Percentiles rank a stretch among this genome's conserved stretches.
phyloP scores from a whole-genome alignment of 1,140 invertebrate species.

The Halictus rubicundus region DNA sequence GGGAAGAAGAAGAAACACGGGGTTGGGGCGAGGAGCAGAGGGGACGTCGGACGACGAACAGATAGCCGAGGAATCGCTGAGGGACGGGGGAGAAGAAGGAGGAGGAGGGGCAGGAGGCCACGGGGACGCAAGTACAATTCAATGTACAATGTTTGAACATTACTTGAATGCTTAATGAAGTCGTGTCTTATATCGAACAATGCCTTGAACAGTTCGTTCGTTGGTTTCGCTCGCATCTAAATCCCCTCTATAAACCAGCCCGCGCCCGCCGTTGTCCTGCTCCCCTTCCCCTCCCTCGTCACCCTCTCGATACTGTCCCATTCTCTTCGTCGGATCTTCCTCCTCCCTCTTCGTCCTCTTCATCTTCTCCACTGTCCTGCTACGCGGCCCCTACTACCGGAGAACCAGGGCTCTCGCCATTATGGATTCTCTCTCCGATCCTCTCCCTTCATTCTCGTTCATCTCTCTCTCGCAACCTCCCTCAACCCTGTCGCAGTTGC shows the following conservation, averaged over 20 bases:
- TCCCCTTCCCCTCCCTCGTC: constrained; percentile 34
- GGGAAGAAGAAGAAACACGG: background rate
- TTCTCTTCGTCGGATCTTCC: constrained; percentile 48
- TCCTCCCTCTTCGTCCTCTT: background rate
- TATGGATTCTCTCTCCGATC: constrained; percentile 37
- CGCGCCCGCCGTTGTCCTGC: constrained; percentile 38
- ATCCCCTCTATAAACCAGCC: constrained; percentile 63
- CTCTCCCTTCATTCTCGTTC: constrained; percentile 19
- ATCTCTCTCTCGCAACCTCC: constrained; percentile 35
- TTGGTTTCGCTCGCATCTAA: constrained; percentile 61
- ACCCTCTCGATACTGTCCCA: constrained; percentile 53
- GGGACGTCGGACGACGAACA: constrained; percentile 30
- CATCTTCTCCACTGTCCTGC: background rate
- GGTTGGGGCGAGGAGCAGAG: background rate
- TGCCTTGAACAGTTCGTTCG: constrained; percentile 72
- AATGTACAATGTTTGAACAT: constrained; percentile 76
- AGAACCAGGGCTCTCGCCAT: constrained; percentile 41
- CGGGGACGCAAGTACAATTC: constrained; percentile 65
- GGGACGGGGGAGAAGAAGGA: constrained; percentile 5
- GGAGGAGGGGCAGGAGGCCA: constrained; percentile 11
- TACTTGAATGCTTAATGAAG: constrained; percentile 78
- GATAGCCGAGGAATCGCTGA: background rate
- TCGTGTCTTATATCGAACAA: constrained; percentile 78
- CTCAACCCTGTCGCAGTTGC: constrained; percentile 27
- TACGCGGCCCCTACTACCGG: constrained; percentile 1